Evolutionary conservation across 2,888 invertebrate genomes (phyloP).

Genomic region (Drosophila siamana): DNA sequence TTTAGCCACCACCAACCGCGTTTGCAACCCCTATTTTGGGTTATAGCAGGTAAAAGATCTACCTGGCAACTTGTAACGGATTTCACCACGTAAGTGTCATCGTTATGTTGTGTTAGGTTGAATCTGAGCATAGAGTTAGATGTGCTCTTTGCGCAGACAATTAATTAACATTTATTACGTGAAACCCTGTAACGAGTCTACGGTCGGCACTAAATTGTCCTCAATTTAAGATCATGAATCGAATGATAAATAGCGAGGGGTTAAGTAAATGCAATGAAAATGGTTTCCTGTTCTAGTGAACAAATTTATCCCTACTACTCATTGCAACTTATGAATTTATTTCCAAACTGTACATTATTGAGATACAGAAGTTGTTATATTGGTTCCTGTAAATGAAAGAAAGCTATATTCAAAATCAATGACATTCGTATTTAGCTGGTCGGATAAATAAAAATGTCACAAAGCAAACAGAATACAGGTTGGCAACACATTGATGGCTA

Average conservation of each 20-base stretch:
- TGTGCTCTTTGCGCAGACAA: neutral
- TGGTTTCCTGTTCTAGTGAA: neutral
- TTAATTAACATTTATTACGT: neutral
- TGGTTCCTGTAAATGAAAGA: neutral
- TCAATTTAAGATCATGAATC: neutral
- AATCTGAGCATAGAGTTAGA: neutral
- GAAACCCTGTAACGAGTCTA: neutral
- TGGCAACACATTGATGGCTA: constrained; percentile 24
- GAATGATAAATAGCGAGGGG: neutral
- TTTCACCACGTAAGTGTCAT: neutral
- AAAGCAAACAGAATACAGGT: neutral
- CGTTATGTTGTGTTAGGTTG: neutral
- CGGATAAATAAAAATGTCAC: neutral
- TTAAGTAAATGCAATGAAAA: neutral
- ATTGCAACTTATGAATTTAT: neutral
- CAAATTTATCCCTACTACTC: neutral
- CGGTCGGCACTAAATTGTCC: neutral
- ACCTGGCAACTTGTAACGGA: constrained; percentile 2
- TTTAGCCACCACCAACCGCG: neutral
- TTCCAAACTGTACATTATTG: neutral
- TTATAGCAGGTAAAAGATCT: constrained; percentile 3
- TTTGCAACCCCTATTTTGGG: constrained; percentile 15
- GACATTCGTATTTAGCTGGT: neutral
- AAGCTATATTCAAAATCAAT: neutral
- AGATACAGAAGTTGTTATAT: neutral